Evolutionary conservation across 1,140 invertebrate genomes (phyloP).

Genomic region (Drosophila arawakana): DNA sequence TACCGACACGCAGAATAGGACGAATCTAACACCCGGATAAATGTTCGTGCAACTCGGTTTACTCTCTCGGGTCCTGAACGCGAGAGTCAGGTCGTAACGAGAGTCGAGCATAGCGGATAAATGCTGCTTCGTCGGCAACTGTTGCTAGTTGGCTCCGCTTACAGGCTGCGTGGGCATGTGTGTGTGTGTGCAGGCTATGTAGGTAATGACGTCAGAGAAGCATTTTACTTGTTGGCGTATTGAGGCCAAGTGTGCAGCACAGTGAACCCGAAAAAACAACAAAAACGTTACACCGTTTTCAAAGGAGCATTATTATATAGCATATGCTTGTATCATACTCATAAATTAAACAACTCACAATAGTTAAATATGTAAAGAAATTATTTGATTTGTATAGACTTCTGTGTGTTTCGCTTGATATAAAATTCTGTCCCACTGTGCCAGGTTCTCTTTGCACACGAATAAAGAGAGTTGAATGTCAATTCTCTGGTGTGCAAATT

Average conservation of each 20-base stretch:
- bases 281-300: too few species aligned
- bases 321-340: too few species aligned
- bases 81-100: conserved; percentile 4
- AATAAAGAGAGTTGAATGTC: conserved; percentile 63
- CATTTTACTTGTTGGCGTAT: conserved; percentile 57
- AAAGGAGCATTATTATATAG: too few species aligned
- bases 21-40: conserved; percentile 46
- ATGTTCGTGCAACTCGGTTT: conserved; percentile 23
- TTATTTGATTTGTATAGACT: background rate
- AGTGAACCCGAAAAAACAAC: conserved; percentile 27
- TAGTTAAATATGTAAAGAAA: background rate
- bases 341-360: background rate
- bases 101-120: conserved; percentile 28
- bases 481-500: conserved; percentile 53
- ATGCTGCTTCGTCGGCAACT: conserved; percentile 56
- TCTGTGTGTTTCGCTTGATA: background rate
- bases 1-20: conserved; percentile 31
- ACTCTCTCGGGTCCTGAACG: conserved; percentile 32
- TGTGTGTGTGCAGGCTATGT: conserved; percentile 54
- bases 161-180: conserved; percentile 17
- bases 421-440: conserved; percentile 25
- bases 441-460: conserved; percentile 45
- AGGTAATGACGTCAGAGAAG: conserved; percentile 74
- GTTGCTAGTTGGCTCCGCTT: conserved; percentile 67
- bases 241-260: conserved; percentile 60